phyloP scores from a whole-genome alignment of 2,113 vertebrate genomes.

The Dolichallabes microphthalmus region DNA sequence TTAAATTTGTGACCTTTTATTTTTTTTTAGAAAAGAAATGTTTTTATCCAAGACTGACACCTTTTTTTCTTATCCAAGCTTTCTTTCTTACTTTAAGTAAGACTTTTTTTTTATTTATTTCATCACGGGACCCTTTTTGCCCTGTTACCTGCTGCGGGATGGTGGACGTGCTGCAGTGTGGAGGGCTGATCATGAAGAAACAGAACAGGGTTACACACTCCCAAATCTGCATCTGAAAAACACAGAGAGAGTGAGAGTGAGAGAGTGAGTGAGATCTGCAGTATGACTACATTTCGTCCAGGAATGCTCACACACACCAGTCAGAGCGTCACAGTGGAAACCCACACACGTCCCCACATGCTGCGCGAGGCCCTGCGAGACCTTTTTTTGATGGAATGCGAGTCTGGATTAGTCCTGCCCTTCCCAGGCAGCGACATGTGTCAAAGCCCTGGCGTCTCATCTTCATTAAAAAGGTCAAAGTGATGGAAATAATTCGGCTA shows the following conservation, averaged over 20 bases:
- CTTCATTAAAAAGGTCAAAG: conserved; percentile 55
- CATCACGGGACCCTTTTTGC: background rate
- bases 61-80: background rate
- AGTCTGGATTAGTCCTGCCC: conserved; percentile 23
- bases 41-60: background rate
- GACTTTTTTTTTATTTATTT: background rate
- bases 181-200: conserved; percentile 21
- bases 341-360: background rate
- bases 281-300: background rate
- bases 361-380: conserved; percentile 14
- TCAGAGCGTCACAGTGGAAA: background rate
- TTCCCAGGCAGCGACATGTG: conserved; percentile 31
- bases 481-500: conserved; percentile 54
- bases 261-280: background rate
- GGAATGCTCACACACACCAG: background rate
- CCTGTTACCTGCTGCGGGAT: conserved; percentile 40
- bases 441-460: conserved; percentile 37
- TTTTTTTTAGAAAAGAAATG: background rate
- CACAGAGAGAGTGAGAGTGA: background rate
- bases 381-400: conserved; percentile 20
- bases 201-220: conserved; percentile 38
- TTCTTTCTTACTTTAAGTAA: background rate
- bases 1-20: background rate
- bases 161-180: conserved; percentile 12
- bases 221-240: conserved; percentile 45